Conservation (phyloP, 1,140 invertebrate species). For the Philaenus spumarius region DNA sequence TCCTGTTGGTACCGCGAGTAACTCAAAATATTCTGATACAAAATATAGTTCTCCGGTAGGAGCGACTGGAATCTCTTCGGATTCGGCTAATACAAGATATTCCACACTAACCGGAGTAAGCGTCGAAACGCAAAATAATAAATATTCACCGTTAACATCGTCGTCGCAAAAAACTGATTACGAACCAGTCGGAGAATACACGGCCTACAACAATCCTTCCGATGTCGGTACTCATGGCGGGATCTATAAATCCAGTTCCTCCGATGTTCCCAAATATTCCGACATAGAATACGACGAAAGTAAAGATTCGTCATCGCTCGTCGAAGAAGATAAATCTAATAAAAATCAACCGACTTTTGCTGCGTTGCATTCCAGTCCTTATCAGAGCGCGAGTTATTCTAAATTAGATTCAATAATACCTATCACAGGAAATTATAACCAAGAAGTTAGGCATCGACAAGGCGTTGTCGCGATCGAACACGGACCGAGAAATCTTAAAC, state of each 20-base stretch:
- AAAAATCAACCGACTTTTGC: conserved; percentile 26
- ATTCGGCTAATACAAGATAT: conserved; percentile 26
- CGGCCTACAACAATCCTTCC: conserved; percentile 25
- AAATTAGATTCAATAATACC: conserved; percentile 8
- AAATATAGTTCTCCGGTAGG: conserved; percentile 15
- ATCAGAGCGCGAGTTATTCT: conserved; percentile 2
- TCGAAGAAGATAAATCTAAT: conserved; percentile 23
- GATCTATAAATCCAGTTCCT: neutral
- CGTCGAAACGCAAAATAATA: conserved; percentile 6
- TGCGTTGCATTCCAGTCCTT: conserved; percentile 15
- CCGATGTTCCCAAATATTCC: neutral
- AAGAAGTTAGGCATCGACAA: conserved; percentile 19
- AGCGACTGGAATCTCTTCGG: conserved; percentile 32
- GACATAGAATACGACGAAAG: conserved; percentile 5
- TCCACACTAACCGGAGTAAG: conserved; percentile 11
- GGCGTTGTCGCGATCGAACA: conserved; percentile 43
- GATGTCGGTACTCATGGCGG: conserved; percentile 21
- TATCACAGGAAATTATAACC: conserved; percentile 24
- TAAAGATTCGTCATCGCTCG: conserved; percentile 1
- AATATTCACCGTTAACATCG: neutral
- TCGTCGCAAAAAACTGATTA: conserved; percentile 1
- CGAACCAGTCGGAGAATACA: conserved; percentile 18
- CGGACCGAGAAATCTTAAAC: conserved; percentile 42
- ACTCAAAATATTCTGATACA: conserved; percentile 12
- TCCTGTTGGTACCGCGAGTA: neutral